Conservation (phyloP, 2,888 invertebrate species). For the Lamellibrachia columna region DNA sequence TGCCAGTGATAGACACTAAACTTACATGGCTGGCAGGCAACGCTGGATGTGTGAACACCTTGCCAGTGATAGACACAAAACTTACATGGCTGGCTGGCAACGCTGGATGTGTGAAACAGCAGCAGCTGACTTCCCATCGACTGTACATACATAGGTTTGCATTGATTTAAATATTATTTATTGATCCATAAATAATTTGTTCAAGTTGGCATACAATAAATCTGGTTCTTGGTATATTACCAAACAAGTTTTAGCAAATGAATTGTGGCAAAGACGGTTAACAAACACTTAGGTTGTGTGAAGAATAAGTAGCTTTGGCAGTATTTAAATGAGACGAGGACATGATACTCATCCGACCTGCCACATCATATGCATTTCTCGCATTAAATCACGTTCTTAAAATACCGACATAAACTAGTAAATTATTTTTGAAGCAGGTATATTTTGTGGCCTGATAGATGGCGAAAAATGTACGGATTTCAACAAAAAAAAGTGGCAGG, state of each 20-base stretch:
- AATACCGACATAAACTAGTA: too few relatives aligned
- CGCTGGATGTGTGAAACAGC: background rate
- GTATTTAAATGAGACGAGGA: background rate
- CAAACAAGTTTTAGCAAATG: background rate
- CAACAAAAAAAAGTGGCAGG: too few relatives aligned
- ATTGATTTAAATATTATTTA: background rate
- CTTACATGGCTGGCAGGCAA: too few relatives aligned
- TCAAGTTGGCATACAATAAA: background rate
- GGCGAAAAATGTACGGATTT: too few relatives aligned
- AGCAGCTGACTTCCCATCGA: background rate
- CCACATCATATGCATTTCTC: too few relatives aligned
- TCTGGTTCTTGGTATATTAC: background rate
- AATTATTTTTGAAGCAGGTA: too few relatives aligned
- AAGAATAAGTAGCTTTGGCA: slow-evolving; percentile 8
- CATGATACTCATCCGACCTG: background rate
- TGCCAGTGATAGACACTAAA: background rate
- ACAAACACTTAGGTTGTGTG: background rate
- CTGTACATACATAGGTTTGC: background rate
- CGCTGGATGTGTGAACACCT: background rate
- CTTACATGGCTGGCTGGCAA: too few relatives aligned
- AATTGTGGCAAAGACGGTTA: background rate
- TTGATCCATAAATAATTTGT: background rate
- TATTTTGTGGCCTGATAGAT: too few relatives aligned
- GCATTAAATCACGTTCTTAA: too few relatives aligned
- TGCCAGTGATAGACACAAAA: background rate